These are phyloP conservation scores for Eucriotettix oculatus DNA, from an alignment of 2,888 invertebrate genomes.

Conservation along the genomic window DNA sequence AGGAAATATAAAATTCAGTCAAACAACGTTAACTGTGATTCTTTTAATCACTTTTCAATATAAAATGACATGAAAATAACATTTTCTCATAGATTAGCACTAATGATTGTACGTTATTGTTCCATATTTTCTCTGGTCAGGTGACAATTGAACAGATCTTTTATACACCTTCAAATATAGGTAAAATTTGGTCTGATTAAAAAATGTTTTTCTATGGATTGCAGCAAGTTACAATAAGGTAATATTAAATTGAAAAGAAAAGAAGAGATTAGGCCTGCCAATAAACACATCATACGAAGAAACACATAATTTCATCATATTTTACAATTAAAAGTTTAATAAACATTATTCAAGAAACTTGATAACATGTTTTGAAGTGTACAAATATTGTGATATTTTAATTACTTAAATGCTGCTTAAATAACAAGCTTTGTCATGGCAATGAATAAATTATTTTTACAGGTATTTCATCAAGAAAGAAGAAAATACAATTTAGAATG, in stretches of 20 bases:
- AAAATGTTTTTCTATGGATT: background rate
- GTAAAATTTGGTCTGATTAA: background rate
- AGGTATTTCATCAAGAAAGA: too few relatives aligned
- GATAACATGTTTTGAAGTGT: too few relatives aligned
- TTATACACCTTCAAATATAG: background rate
- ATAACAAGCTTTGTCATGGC: too few relatives aligned
- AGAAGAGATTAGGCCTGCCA: background rate
- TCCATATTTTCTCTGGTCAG: slow-evolving; percentile 8
- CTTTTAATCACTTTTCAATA: slow-evolving; percentile 3
- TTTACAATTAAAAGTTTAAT: too few relatives aligned
- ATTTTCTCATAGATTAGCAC: slow-evolving; percentile 8
- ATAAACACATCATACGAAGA: too few relatives aligned
- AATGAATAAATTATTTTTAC: too few relatives aligned
- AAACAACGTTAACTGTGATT: background rate
- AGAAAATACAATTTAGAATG: too few relatives aligned
- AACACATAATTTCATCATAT: background rate
- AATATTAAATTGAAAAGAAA: too few relatives aligned
- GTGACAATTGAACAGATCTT: slow-evolving; percentile 1
- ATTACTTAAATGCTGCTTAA: too few relatives aligned
- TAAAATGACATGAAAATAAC: slow-evolving; percentile 9
- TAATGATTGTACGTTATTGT: slow-evolving; percentile 11
- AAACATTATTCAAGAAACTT: too few relatives aligned
- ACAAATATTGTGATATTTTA: too few relatives aligned
- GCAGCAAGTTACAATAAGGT: too few relatives aligned
- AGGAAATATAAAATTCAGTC: slow-evolving; percentile 7